Evolutionary conservation across 2,888 invertebrate species (phyloP), one percentile per base, ranked within the genome.

Genomic region (Polyploca ridens): DNA sequence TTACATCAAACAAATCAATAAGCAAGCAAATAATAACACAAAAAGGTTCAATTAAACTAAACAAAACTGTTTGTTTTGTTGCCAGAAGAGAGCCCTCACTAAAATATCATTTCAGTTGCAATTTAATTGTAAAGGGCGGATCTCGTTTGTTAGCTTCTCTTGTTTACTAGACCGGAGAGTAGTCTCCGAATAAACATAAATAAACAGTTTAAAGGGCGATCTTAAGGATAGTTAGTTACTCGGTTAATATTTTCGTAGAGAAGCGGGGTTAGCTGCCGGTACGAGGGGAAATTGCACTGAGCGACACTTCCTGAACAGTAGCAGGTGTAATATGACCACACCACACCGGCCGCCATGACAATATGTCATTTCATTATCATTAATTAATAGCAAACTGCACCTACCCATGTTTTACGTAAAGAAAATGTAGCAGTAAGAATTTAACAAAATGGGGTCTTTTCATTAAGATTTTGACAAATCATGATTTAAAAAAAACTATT

Each of bases 231-330:
- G 61, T 54, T 38, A 61, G 61, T 54, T 19, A 41, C 41, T 27
- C 8, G n/a, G n/a, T 44, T 44, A 19, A 44, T 27, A 61, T 41
- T 14, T 60, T 35, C 38, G n/a, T 11, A 27, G 11, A 41, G 54
- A 61, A 41, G 44, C 44, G 19, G 35, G 16, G 7, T 61, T 33
- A 44, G 27, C 44, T 33, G 38, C 38, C 27, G 41, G 13, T 11
- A 13, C 44, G 44, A 54, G 54, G 61, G 61, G 44, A 41, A 61
- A 61, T 44, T 61, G 61, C 13, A n/a, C 11, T 33, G 41, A 41
- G 38, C 61, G 61, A 61, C 41, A 61, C 41, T 61, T 41, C 59
- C 35, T 60, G 16, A 8, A 19, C 16, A 35, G 33, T 44, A 13
- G 33, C 61, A 11, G 41, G 19, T 41, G 19, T 54, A 13, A 41